Evolutionary conservation across 2,888 invertebrate genomes (phyloP).

Genomic region (Fissipunctia ypsillon): DNA sequence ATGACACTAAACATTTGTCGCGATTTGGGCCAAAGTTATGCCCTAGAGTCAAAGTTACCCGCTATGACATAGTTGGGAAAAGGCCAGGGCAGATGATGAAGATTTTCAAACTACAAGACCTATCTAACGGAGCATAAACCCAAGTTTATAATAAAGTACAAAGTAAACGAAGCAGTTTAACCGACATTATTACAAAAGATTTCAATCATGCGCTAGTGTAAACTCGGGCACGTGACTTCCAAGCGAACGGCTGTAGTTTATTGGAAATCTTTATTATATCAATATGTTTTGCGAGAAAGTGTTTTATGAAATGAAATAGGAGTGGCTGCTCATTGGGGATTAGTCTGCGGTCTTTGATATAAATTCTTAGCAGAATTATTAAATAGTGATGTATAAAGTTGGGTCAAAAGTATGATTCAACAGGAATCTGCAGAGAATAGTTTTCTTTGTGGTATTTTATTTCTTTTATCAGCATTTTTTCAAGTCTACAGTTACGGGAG

Average conservation of each 20-base stretch:
- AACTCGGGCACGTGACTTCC: constrained; percentile 73
- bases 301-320: constrained; percentile 2
- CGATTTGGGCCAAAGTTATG: no score
- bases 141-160: constrained; percentile 17
- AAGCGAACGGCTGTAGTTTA: constrained; percentile 38
- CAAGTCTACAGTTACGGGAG: no score
- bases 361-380: background rate
- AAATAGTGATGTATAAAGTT: background rate
- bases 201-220: constrained; percentile 62
- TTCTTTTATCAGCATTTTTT: no score
- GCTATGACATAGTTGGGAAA: no score
- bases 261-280: constrained; percentile 59
- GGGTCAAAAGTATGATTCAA: background rate
- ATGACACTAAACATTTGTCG: no score
- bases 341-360: background rate
- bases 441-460: background rate
- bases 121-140: constrained; percentile 9
- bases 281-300: constrained; percentile 40
- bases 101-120: no score
- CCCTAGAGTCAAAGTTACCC: no score
- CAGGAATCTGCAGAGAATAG: background rate
- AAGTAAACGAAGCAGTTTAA: constrained; percentile 23
- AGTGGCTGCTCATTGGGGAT: background rate
- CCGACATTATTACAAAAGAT: constrained; percentile 63
- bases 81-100: no score